These are phyloP conservation scores for Hetaerina americana DNA, from an alignment of 1,140 invertebrate genomes.

Conservation along the genomic window DNA sequence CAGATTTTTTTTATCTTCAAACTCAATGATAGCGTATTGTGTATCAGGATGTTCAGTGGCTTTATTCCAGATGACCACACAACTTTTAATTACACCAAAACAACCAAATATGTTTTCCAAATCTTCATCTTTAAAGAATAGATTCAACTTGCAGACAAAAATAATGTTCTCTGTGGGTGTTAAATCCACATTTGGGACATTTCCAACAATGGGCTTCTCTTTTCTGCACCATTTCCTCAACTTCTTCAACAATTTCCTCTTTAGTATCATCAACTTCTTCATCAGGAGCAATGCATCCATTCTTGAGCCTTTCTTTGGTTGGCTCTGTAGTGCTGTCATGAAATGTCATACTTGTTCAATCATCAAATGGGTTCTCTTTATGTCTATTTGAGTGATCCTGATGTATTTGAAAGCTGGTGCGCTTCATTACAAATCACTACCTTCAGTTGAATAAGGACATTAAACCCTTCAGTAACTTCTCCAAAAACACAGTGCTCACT, in stretches of 20 bases:
- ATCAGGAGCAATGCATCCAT: slow-evolving; percentile 83
- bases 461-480: slow-evolving; percentile 85
- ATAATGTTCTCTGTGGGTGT: slow-evolving; percentile 97
- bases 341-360: slow-evolving; percentile 60
- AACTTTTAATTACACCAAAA: slow-evolving; percentile 87
- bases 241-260: slow-evolving; percentile 68
- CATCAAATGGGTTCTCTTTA: slow-evolving; percentile 94
- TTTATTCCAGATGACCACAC: slow-evolving; percentile 94
- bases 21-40: slow-evolving; percentile 99
- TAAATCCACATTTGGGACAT: slow-evolving; percentile 92
- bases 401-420: slow-evolving; percentile 86
- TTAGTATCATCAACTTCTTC: slow-evolving; percentile 87
- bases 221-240: slow-evolving; percentile 76
- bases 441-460: slow-evolving; percentile 80
- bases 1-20: slow-evolving; percentile 88
- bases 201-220: slow-evolving; percentile 96
- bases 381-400: slow-evolving; percentile 91
- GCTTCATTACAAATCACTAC: slow-evolving; percentile 84
- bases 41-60: slow-evolving; percentile 87
- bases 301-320: slow-evolving; percentile 60
- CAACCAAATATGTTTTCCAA: slow-evolving; percentile 95
- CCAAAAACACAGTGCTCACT: slow-evolving; percentile 93
- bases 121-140: slow-evolving; percentile 95
- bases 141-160: slow-evolving; percentile 99
- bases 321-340: slow-evolving; percentile 81